These are phyloP conservation scores for Magallana nippona DNA, from an alignment of 2,888 invertebrate genomes.

Conservation along the genomic window DNA sequence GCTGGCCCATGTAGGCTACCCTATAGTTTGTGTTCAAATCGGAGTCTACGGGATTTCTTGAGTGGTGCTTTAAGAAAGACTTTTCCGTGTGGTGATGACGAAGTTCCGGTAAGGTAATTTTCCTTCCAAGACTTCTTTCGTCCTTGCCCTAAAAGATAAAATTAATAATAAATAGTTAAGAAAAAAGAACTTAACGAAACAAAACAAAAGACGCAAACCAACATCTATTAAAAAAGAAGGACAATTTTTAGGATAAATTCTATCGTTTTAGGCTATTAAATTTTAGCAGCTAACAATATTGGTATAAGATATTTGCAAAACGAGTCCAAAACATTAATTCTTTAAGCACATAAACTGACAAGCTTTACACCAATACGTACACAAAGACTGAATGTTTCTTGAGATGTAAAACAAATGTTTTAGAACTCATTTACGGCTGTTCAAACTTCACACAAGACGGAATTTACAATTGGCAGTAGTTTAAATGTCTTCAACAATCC, in stretches of 20 bases:
- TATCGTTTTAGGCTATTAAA: too few species aligned
- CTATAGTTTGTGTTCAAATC: constrained; percentile 69
- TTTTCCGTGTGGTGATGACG: constrained; percentile 72
- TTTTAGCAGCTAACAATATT: too few species aligned
- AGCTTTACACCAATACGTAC: neutral
- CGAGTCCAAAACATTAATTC: neutral
- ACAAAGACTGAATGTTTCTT: neutral
- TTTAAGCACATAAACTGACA: neutral
- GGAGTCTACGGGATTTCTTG: constrained; percentile 53
- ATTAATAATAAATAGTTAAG: neutral
- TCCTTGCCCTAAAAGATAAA: constrained; percentile 63
- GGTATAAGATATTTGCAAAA: too few species aligned
- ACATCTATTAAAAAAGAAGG: too few species aligned
- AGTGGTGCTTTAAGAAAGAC: constrained; percentile 67
- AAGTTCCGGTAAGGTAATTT: constrained; percentile 57
- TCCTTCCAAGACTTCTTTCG: constrained; percentile 66
- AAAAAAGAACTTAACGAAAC: too few species aligned
- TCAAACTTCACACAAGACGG: neutral
- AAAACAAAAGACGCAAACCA: too few species aligned
- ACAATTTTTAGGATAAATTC: too few species aligned
- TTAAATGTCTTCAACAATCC: constrained; percentile 18
- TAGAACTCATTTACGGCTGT: neutral
- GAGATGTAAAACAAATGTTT: constrained; percentile 4
- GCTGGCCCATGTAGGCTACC: constrained; percentile 61
- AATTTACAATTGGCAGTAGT: neutral